Evolutionary conservation across 1,140 invertebrate species (phyloP).

Genomic region (Pemphigus obesinymphae): DNA sequence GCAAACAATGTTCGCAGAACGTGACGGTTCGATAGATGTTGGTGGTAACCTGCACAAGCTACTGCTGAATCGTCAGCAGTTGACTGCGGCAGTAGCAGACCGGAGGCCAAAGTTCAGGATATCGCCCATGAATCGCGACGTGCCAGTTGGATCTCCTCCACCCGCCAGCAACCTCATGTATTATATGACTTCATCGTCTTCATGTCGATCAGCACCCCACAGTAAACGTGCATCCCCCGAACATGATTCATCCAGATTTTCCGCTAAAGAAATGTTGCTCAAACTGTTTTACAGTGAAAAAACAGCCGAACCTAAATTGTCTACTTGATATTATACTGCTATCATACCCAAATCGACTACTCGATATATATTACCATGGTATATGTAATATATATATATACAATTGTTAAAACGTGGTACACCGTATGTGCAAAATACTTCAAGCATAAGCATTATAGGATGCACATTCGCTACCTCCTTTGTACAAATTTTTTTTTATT

Average conservation of each 20-base stretch:
- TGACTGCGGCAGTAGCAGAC: neutral
- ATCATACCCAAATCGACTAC: neutral
- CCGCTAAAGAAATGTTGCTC: slow-evolving; percentile 25
- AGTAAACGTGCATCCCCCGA: slow-evolving; percentile 10
- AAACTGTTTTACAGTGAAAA: slow-evolving; percentile 9
- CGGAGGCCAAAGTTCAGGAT: slow-evolving; percentile 46
- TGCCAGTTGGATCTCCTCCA: slow-evolving; percentile 45
- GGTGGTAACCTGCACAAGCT: slow-evolving; percentile 18
- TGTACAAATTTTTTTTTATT: too few species aligned
- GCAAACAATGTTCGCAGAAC: slow-evolving; percentile 2
- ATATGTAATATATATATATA: neutral
- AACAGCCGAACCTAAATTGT: neutral
- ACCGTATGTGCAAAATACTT: neutral
- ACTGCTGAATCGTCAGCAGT: slow-evolving; percentile 42
- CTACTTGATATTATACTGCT: neutral
- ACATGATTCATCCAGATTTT: neutral
- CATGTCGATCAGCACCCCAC: neutral
- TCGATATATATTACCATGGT: neutral
- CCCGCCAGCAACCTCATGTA: slow-evolving; percentile 45
- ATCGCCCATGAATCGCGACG: slow-evolving; percentile 47
- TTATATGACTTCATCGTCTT: slow-evolving; percentile 26
- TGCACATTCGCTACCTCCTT: too few species aligned
- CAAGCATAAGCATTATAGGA: too few species aligned
- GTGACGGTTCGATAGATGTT: neutral
- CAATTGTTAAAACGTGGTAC: too few species aligned